Conservation (phyloP, 2,113 vertebrate genomes). For the Pleuronectes platessa region DNA sequence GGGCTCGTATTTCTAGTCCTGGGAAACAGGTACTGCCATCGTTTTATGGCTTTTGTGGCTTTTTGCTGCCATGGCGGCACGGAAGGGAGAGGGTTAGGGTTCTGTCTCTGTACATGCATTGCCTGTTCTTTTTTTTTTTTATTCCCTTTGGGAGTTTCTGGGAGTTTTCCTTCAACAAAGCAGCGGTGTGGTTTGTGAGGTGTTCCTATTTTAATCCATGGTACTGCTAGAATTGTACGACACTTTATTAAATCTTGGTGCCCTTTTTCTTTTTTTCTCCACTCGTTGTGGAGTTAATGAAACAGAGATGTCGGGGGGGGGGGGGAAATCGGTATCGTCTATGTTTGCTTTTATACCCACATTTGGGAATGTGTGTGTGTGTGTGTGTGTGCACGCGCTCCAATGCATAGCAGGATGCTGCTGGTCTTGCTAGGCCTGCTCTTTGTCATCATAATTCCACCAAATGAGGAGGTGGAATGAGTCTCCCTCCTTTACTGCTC, state of each 20-base stretch:
- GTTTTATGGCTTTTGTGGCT: conserved; percentile 63
- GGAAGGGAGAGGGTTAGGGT: conserved; percentile 3
- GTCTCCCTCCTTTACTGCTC: conserved; percentile 61
- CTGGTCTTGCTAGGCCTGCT: conserved; percentile 56
- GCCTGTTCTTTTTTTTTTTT: conserved; percentile 18
- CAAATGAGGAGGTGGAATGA: conserved; percentile 72
- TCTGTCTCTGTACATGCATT: conserved; percentile 35
- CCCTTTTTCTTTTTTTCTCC: neutral
- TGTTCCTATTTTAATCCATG: conserved; percentile 64
- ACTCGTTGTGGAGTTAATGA: conserved; percentile 27
- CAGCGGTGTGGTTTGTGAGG: conserved; percentile 55
- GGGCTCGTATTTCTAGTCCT: conserved; percentile 64
- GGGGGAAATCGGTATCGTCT: no score
- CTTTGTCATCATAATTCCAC: conserved; percentile 73
- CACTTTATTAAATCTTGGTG: conserved; percentile 38
- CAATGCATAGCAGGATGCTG: conserved; percentile 51
- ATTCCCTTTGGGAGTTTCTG: conserved; percentile 47
- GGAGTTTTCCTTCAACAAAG: conserved; percentile 43
- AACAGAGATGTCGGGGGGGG: conserved; percentile 6
- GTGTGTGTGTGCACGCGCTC: conserved; percentile 22
- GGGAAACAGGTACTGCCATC: conserved; percentile 74
- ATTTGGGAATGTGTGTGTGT: neutral
- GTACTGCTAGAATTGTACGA: conserved; percentile 24
- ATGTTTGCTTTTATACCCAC: no score
- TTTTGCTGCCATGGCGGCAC: conserved; percentile 49